phyloP scores from a whole-genome alignment of 1,140 invertebrate species.

The Cherax quadricarinatus region DNA sequence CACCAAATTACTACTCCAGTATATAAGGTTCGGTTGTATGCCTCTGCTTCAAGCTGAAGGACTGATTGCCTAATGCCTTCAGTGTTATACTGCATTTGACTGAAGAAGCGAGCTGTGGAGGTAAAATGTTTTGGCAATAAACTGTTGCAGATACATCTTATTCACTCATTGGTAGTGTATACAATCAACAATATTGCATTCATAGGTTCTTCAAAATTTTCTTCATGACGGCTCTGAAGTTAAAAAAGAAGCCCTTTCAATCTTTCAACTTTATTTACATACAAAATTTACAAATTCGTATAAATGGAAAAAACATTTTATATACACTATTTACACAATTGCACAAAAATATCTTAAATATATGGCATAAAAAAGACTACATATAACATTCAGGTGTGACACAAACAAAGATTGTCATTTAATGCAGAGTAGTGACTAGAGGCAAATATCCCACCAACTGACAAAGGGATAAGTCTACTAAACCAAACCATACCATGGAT shows the following conservation, averaged over 20 bases:
- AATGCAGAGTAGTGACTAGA: constrained; percentile 17
- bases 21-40: too few species aligned
- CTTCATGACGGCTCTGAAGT: background rate
- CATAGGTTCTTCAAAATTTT: too few species aligned
- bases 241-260: background rate
- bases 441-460: background rate
- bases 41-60: too few species aligned
- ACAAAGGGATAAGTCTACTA: background rate
- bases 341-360: background rate
- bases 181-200: too few species aligned
- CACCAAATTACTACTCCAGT: too few species aligned
- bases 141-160: too few species aligned
- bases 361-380: background rate
- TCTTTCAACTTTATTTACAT: constrained; percentile 4
- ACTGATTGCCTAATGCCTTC: too few species aligned
- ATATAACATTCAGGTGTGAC: background rate
- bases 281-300: background rate
- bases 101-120: too few species aligned
- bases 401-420: background rate
- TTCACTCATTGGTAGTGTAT: too few species aligned
- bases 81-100: too few species aligned
- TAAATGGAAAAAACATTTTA: background rate
- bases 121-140: too few species aligned
- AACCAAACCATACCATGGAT: too few species aligned
- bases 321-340: constrained; percentile 4